Conservation (phyloP, 2,888 invertebrate species). For the Odontomyia ornata region DNA sequence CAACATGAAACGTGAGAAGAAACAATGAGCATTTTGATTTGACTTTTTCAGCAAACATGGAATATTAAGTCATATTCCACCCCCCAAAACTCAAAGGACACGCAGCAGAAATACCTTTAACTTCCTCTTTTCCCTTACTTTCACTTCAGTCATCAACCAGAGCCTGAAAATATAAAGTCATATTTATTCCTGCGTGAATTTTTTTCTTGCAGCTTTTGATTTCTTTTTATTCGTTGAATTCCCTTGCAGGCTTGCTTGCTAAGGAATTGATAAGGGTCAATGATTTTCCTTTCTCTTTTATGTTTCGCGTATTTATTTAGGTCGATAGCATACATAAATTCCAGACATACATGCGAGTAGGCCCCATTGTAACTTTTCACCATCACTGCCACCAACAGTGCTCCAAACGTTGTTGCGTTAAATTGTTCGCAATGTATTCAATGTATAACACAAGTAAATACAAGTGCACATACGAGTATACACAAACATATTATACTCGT, state of each 20-base stretch:
- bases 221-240: no score
- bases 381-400: background rate
- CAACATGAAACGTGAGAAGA: no score
- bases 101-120: no score
- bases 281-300: constrained; percentile 18
- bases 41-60: no score
- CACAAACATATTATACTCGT: no score
- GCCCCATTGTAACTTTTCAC: no score
- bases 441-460: background rate
- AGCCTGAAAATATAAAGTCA: background rate
- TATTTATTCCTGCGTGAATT: background rate
- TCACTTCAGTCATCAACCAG: background rate
- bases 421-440: background rate
- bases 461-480: background rate
- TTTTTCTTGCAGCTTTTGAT: background rate
- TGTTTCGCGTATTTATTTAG: constrained; percentile 24
- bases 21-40: no score
- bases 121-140: no score
- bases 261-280: constrained; percentile 30
- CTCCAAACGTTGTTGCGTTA: background rate
- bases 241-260: no score
- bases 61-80: no score
- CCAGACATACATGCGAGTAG: background rate
- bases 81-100: no score
- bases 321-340: constrained; percentile 10